Percentiles rank a stretch among this genome's conserved stretches.
Evolutionary conservation across 2,888 invertebrate species (phyloP).

Genomic region (Phorcus lineatus): DNA sequence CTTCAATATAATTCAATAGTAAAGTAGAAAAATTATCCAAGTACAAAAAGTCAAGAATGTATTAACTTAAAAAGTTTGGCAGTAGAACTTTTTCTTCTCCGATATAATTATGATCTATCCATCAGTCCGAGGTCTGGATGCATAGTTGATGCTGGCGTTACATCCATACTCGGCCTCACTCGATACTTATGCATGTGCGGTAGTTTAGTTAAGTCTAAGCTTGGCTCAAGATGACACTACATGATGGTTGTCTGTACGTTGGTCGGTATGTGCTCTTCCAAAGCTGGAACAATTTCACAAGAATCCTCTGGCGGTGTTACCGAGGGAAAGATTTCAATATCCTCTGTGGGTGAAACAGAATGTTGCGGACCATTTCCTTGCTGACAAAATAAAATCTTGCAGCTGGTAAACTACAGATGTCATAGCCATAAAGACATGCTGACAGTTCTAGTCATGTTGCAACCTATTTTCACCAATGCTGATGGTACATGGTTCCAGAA

Average conservation of each 20-base stretch:
- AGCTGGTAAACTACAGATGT: too few species aligned
- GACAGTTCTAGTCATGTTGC: too few species aligned
- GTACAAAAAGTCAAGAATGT: conserved; percentile 24
- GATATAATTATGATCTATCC: background rate
- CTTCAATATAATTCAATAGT: conserved; percentile 20
- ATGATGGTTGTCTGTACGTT: background rate
- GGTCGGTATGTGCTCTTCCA: too few species aligned
- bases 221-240: background rate
- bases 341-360: too few species aligned
- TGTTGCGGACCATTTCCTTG: too few species aligned
- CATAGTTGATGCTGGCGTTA: conserved; percentile 8
- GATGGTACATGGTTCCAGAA: too few species aligned
- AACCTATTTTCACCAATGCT: too few species aligned
- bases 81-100: background rate
- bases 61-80: background rate
- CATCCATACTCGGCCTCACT: background rate
- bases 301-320: too few species aligned
- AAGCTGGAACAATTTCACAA: too few species aligned
- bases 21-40: conserved; percentile 6
- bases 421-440: too few species aligned
- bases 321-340: too few species aligned
- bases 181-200: background rate
- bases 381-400: too few species aligned
- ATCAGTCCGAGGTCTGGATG: background rate
- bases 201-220: conserved; percentile 1